Conservation (phyloP, 53 echinoderm and acorn worm genomes). For the Echinarachnius parma region DNA sequence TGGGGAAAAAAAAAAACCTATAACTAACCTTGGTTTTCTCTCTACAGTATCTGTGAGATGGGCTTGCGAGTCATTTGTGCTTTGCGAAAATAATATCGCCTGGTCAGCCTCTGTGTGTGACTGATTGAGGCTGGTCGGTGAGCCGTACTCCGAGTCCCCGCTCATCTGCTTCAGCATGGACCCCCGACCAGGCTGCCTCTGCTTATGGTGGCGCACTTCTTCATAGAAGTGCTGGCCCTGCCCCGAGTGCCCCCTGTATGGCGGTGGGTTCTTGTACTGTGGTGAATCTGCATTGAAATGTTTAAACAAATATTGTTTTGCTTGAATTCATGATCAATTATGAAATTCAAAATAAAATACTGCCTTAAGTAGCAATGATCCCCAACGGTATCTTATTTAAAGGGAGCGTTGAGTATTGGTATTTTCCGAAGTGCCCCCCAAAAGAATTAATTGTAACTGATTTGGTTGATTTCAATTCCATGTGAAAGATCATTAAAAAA, state of each 20-base stretch:
- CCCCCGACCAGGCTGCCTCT: background rate
- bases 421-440: too few relatives aligned
- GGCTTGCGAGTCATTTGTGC: slow-evolving; percentile 32
- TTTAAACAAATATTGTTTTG: too few relatives aligned
- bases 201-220: slow-evolving; percentile 37
- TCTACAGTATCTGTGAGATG: slow-evolving; percentile 26
- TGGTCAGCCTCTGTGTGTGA: slow-evolving; percentile 38
- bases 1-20: too few relatives aligned
- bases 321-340: too few relatives aligned
- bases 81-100: slow-evolving; percentile 29
- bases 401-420: too few relatives aligned
- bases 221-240: slow-evolving; percentile 37
- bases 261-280: slow-evolving; percentile 34
- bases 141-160: slow-evolving; percentile 4
- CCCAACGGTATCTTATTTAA: too few relatives aligned
- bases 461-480: too few relatives aligned
- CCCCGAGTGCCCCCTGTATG: slow-evolving; percentile 1
- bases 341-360: too few relatives aligned
- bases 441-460: too few relatives aligned
- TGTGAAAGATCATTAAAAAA: too few relatives aligned
- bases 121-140: slow-evolving; percentile 10
- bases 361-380: too few relatives aligned
- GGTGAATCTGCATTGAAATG: slow-evolving; percentile 26
- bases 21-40: slow-evolving; percentile 26
- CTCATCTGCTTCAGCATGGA: background rate